phyloP scores from a whole-genome alignment of 2,113 vertebrate species.

The Azemiops feae region DNA sequence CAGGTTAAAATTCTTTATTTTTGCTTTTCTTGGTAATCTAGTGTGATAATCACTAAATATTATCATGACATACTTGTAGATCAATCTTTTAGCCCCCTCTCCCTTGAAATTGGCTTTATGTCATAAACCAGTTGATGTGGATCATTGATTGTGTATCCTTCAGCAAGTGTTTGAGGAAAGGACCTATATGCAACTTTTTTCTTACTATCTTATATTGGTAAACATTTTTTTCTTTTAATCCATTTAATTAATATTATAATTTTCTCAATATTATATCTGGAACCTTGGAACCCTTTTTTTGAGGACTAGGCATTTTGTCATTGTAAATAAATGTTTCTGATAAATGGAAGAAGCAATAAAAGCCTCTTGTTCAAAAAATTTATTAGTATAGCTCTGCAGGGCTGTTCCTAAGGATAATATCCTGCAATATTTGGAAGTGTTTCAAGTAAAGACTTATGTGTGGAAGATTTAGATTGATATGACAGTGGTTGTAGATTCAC shows the following conservation, averaged over 20 bases:
- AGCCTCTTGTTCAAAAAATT: conserved; percentile 60
- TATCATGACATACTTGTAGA: neutral
- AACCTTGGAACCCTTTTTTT: conserved; percentile 38
- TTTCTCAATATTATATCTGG: conserved; percentile 13
- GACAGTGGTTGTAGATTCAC: conserved; percentile 37
- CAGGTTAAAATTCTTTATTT: neutral
- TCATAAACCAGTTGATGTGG: neutral
- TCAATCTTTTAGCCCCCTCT: neutral
- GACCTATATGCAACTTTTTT: neutral
- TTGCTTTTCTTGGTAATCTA: neutral
- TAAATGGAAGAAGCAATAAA: conserved; percentile 62
- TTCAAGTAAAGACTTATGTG: conserved; percentile 61
- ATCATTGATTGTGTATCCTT: neutral
- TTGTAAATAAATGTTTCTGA: conserved; percentile 57
- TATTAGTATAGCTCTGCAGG: conserved; percentile 60
- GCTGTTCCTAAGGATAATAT: conserved; percentile 50
- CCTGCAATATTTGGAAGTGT: conserved; percentile 42
- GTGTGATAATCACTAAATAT: neutral
- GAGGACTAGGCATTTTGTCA: conserved; percentile 35
- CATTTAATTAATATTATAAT: conserved; percentile 28
- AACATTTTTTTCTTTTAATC: neutral
- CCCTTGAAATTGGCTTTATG: neutral
- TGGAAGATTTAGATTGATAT: conserved; percentile 64
- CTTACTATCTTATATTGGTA: neutral
- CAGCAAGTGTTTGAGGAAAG: neutral